Percentiles rank a stretch among this genome's conserved stretches.
Evolutionary conservation across 2,797 vertebrate species (phyloP).

Genomic region (Pipistrellus pipistrellus): DNA sequence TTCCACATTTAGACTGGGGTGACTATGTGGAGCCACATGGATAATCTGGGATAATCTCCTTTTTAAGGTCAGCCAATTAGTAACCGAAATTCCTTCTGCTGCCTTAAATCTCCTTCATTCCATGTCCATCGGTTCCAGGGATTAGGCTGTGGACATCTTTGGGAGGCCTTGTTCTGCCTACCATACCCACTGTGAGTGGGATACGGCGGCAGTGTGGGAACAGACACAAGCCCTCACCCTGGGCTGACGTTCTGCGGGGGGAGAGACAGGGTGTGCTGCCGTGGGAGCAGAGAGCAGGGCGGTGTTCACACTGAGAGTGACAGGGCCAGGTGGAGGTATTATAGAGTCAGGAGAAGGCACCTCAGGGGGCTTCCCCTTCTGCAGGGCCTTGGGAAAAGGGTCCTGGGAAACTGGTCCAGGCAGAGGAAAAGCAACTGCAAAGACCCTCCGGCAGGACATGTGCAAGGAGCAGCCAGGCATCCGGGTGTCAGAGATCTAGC

Average conservation of each 20-base stretch:
- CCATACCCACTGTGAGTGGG: too few relatives aligned
- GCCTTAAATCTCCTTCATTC: background rate
- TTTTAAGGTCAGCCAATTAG: background rate
- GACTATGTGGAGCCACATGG: background rate
- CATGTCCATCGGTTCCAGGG: background rate
- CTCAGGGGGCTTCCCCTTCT: background rate
- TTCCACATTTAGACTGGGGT: background rate
- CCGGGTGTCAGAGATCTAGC: background rate
- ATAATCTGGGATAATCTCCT: background rate
- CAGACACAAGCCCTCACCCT: background rate
- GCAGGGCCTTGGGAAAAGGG: background rate
- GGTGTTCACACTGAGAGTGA: background rate
- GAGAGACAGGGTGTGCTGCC: accelerated
- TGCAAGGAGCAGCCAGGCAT: background rate
- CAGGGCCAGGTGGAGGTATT: background rate
- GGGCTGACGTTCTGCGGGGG: background rate
- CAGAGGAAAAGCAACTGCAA: background rate
- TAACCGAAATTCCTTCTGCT: background rate
- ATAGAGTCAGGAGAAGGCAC: background rate
- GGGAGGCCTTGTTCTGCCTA: background rate
- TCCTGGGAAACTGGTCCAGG: background rate
- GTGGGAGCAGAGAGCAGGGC: background rate
- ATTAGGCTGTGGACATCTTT: background rate
- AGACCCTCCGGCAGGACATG: background rate
- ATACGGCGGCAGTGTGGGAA: background rate